Evolutionary conservation across 2,888 invertebrate species (phyloP).

Genomic region (Melieria omissa): DNA sequence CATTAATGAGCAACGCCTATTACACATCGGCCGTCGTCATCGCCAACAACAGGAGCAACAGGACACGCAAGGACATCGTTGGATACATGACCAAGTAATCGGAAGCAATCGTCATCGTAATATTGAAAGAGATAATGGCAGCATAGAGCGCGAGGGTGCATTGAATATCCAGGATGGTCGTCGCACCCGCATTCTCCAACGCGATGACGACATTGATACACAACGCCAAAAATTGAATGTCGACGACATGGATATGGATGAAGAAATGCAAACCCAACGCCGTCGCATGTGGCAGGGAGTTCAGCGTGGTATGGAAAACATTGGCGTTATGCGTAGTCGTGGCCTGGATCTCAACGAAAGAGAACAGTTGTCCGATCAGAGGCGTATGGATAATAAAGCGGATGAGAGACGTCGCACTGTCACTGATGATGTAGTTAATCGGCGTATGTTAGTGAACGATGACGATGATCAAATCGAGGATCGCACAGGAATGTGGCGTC

Average conservation of each 20-base stretch:
- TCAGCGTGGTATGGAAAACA: constrained; percentile 18
- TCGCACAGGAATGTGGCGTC: neutral
- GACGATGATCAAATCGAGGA: neutral
- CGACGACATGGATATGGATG: constrained; percentile 5
- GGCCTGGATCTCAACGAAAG: neutral
- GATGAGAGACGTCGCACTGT: no score
- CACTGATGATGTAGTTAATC: neutral
- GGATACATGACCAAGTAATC: neutral
- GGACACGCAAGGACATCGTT: no score
- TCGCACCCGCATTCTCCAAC: neutral
- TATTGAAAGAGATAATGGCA: neutral
- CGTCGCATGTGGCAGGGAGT: neutral
- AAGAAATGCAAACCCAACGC: no score
- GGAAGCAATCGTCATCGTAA: neutral
- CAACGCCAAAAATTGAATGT: neutral
- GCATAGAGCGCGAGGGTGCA: neutral
- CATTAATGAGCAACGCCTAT: constrained; percentile 19
- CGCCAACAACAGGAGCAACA: neutral
- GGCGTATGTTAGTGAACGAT: neutral
- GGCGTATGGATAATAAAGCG: neutral
- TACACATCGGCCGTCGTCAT: constrained; percentile 17
- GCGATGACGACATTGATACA: neutral
- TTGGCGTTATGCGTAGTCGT: neutral
- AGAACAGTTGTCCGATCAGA: neutral
- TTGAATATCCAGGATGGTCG: neutral